A percentile compares a stretch with the other conserved stretches of the same genome.
Evolutionary conservation across 2,797 vertebrate genomes (phyloP).

Genomic region (Geotrypetes seraphini): DNA sequence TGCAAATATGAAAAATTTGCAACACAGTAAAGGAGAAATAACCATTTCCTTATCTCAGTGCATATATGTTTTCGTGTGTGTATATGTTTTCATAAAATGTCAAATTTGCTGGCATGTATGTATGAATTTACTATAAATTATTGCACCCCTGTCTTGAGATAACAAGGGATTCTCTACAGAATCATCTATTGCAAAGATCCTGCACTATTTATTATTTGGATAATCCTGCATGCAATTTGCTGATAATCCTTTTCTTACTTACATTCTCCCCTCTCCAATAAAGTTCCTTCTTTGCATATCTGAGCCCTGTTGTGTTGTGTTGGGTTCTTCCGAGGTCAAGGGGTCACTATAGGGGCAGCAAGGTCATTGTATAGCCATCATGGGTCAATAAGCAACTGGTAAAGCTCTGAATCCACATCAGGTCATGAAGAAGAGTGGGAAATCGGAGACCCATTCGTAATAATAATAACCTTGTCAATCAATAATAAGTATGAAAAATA

Average conservation of each 20-base stretch:
- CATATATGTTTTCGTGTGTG: too few species aligned
- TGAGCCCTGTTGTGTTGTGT: constrained; percentile 10
- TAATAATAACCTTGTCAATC: constrained; percentile 38
- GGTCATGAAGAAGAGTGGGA: constrained; percentile 31
- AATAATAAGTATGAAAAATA: constrained; percentile 24
- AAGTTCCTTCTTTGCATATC: constrained; percentile 15
- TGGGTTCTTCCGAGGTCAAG: constrained; percentile 27
- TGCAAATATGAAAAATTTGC: too few species aligned
- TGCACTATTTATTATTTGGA: constrained; percentile 5
- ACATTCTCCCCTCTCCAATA: constrained; percentile 1
- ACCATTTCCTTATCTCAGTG: too few species aligned
- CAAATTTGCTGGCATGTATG: too few species aligned
- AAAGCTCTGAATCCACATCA: constrained; percentile 32
- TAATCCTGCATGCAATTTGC: constrained; percentile 8
- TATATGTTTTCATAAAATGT: too few species aligned
- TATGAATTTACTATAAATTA: too few species aligned
- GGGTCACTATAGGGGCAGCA: constrained; percentile 32
- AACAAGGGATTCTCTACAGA: background rate
- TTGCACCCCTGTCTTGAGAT: background rate
- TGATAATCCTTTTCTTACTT: background rate
- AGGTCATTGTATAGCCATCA: constrained; percentile 35
- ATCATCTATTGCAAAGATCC: background rate
- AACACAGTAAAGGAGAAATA: too few species aligned
- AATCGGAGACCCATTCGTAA: constrained; percentile 35
- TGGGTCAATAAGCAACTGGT: constrained; percentile 38